Evolutionary conservation across 2,797 vertebrate species (phyloP).

Genomic region (Simalia tracyae): DNA sequence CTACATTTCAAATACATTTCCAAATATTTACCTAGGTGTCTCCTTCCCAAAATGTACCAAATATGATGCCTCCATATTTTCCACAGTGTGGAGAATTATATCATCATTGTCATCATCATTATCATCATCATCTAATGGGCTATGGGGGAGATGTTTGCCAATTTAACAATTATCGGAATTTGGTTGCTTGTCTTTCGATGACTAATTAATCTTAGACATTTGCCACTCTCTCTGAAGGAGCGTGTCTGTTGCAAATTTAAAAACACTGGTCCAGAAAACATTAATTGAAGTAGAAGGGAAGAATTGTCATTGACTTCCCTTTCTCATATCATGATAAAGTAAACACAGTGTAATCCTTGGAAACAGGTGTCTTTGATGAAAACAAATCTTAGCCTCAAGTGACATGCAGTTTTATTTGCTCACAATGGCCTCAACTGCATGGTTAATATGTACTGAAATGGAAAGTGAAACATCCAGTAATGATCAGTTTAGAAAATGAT

Average conservation of each 20-base stretch:
- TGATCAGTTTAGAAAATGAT: neutral
- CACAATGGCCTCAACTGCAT: neutral
- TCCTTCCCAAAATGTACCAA: neutral
- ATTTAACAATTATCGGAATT: constrained; percentile 58
- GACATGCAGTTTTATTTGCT: neutral
- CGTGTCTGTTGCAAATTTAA: constrained; percentile 63
- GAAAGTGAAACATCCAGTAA: neutral
- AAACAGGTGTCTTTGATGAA: neutral
- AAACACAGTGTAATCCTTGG: neutral
- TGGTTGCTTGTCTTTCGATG: constrained; percentile 38
- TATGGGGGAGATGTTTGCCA: constrained; percentile 33
- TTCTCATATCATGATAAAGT: neutral
- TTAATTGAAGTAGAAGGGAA: constrained; percentile 52
- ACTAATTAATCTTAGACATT: constrained; percentile 58
- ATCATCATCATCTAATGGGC: neutral
- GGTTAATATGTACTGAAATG: neutral
- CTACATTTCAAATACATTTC: neutral
- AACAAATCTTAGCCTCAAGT: neutral
- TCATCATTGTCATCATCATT: too few relatives aligned
- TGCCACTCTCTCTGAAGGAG: constrained; percentile 55
- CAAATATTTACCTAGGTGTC: neutral
- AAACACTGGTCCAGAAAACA: constrained; percentile 53
- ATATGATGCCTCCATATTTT: neutral
- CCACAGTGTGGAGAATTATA: neutral
- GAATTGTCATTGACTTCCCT: constrained; percentile 17